Conservation (phyloP, 1,140 invertebrate species). For the Galendromus occidentalis region DNA sequence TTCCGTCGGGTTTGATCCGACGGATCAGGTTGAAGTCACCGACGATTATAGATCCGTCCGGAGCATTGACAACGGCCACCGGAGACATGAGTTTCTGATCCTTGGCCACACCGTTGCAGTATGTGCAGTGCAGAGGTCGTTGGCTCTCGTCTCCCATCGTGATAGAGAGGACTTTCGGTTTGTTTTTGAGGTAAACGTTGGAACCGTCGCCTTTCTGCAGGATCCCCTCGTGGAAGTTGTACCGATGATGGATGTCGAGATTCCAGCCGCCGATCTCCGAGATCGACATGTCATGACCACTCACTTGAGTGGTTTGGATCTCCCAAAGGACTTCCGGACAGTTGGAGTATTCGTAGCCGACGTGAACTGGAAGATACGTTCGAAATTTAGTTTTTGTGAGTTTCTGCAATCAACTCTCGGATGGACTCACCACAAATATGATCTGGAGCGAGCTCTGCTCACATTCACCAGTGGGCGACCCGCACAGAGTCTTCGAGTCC, state of each 20-base stretch:
- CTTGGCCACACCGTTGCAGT: constrained; percentile 64
- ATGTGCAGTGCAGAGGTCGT: constrained; percentile 42
- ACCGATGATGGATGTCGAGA: constrained; percentile 89
- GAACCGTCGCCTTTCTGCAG: constrained; percentile 89
- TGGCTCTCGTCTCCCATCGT: constrained; percentile 86
- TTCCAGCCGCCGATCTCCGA: constrained; percentile 94
- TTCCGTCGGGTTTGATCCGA: constrained; percentile 70
- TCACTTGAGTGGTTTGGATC: constrained; percentile 68
- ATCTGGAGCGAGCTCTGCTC: no score
- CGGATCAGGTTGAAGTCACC: constrained; percentile 90
- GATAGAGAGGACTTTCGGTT: constrained; percentile 53
- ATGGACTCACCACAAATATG: background rate
- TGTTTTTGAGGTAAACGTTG: constrained; percentile 74
- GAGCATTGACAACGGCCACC: constrained; percentile 71
- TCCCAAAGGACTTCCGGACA: constrained; percentile 78
- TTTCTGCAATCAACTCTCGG: background rate
- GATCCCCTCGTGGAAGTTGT: constrained; percentile 89
- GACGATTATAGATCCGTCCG: constrained; percentile 87
- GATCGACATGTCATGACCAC: constrained; percentile 92
- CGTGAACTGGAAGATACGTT: constrained; percentile 30
- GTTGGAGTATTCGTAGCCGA: constrained; percentile 80
- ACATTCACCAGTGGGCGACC: no score
- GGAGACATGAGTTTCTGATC: constrained; percentile 70
- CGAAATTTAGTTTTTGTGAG: background rate
- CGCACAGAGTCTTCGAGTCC: background rate